Evolutionary conservation across 2,797 vertebrate species (phyloP), one percentile per base, ranked within the genome.

Genomic region (Podarcis lilfordi): DNA sequence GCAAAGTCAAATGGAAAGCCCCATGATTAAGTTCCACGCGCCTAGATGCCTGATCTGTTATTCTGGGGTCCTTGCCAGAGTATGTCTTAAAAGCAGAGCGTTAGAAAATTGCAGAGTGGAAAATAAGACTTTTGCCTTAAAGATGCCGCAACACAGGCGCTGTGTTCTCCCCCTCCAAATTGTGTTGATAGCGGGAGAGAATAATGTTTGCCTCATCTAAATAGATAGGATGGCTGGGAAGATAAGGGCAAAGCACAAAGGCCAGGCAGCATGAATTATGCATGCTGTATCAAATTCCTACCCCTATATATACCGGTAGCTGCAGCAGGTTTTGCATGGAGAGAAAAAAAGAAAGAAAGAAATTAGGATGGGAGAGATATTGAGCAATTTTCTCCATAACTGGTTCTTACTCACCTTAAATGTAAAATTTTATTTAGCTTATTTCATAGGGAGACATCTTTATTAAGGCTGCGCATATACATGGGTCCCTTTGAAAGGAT

Each of bases 311-410:
- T 91, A 43, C 43, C 43, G 8, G 43, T 43, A 97, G 85, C 69
- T 92, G 86, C 91, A 92, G 94, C 96, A 97, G 97, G 96, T 91
- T 96, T 96, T 95, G 97, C 97, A 97, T 97, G 96, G 25, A 35
- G 43, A 43, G 43, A 9, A 43, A 43, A 43, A 43, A 43, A 43
- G 43, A 43, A 43, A 43, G 9, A 95, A 97, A 96, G 96, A 98
- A 98, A 98, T 98, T 97, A 98, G 96, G 96, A 96, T 89, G 94
- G 95, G 97, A 97, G 96, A 96, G 97, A 98, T 98, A 98, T 98
- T 97, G 98, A 98, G 97, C 98, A 98, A 98, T 98, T 98, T 98
- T 97, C 97, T 97, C 96, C 97, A 98, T 98, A 97, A 97, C 96
- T 96, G 97, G 95, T 97, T 98, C 97, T 98, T 98, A 97, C 96